Base-by-base conservation (phyloP, 2,888 invertebrate genomes). In the Isoperla grammatica region DNA sequence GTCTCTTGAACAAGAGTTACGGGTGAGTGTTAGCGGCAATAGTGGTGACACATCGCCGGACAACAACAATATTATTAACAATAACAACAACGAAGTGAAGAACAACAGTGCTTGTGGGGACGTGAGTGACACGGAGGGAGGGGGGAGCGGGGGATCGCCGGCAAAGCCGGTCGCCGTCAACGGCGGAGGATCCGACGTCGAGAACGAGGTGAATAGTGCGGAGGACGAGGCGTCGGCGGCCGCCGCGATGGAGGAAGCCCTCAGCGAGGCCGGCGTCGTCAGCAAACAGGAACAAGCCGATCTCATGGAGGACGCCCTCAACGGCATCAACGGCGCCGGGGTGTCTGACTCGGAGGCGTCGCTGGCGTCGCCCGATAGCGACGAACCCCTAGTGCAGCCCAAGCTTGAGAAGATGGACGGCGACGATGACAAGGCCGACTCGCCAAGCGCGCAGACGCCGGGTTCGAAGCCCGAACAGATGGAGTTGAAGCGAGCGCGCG, bases 401-500 rank as follows among this genome's bases (percentile, higher is more conserved):
- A 64, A 64, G 48, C 61, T 63, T 11, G 65, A 65, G 58, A 42
- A 2, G 66, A 65, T 15, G 56, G 56, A 9, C 53, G 37, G 37
- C 40, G 53, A 53, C 17, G 37, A 20, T 19, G 59, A 35, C 46
- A 59, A 58, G 46, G 62, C 50, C 20, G 61, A 49, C 35, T 43
- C 57, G 45, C 58, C 49, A 35, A 45, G 46, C 48, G 55, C 48
- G 11, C 56, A 39, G 39, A 40, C 55, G 12, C 56, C 29, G 40
- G 22, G 50, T 4, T 57, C 40, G 29, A 61, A 55, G 48, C 57
- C 43, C 45, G 64, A 69, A 64, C 68, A 68, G 59, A 65, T 68
- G 60, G 92, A 92, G 74, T 86, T 90, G 71, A 95, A 95, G 76
- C 86, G 94, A 69, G 94, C 94, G 45, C 86, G 95, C 68, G 94